Evolutionary conservation across 64 coral and sea anemone species (phyloP), one percentile per base, ranked within the genome.

Genomic region (Astreopora myriophthalma): DNA sequence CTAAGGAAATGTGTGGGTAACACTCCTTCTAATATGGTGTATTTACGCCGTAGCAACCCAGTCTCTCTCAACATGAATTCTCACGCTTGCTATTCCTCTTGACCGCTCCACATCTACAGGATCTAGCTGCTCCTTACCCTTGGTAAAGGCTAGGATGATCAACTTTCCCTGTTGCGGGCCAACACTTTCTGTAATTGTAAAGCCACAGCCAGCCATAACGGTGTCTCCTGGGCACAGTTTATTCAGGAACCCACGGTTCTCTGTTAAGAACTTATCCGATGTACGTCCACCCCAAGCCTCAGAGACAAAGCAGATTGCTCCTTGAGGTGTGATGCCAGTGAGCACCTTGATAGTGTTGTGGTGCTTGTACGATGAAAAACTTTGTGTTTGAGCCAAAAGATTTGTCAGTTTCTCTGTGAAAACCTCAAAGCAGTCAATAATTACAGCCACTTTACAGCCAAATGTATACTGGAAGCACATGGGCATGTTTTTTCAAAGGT

Each of bases 181-280:
- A n/a, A 69, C 65, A 69, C 65, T 69, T 69, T 69, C 65, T 69
- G 65, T 69, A 25, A 69, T 20, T 69, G 22, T 69, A 69, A 69
- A 69, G 65, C 65, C 65, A n/a, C 65, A 6, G 65, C 16, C 65
- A 25, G 65, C 29, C 65, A 6, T 25, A 25, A 69, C 65, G 22
- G 29, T 61, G 57, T 61, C 57, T 12, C 57, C 57, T 61, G 57
- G 57, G 10, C 10, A 61, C 10, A 61, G 57, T 22, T 61, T n/a
- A 20, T 69, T 69, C 29, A 69, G 29, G 29, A 69, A 69, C 65
- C 29, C 65, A 69, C 65, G 16, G 65, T 69, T 69, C 29, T 69
- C 29, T n/a, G 65, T 69, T 25, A 69, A 30, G 65, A 69, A 69
- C 65, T 69, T 69, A n/a, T n/a, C 22, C 65, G 19, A 30, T 46